Base-by-base conservation (phyloP, 2,797 vertebrate species). In the Sebastes flavidus region DNA sequence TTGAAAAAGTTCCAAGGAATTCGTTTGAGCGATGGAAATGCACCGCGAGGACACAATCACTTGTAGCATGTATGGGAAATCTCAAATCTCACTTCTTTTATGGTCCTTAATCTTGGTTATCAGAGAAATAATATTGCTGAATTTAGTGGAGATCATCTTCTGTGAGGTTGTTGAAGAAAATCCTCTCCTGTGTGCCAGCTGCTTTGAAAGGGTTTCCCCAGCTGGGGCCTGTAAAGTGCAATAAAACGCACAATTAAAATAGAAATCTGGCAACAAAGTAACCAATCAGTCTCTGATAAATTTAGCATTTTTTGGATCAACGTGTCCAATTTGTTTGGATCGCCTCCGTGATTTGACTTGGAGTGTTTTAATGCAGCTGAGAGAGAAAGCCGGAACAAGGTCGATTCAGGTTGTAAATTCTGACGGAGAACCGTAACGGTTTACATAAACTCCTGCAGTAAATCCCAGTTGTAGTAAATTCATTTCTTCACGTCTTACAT, bases 171-270 rank as follows among this genome's bases (percentile, higher is more conserved):
- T 77, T 69, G 22, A 34, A 65, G 65, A 68, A 67, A 65, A 27
- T 24, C 36, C 5, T 54, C 12, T n/a, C 6, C 5, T 16, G 20
- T 25, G 38, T 65, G 55, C 65, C 72, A 67, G 30, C 78, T 77
- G 55, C 30, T 72, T 42, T 24, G 10, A 27, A 6, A 75, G 22
- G 34, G 25, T 60, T 73, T 38, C 29, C 7, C 29, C 60, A 70
- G 68, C 73, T 61, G 78, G 78, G 78, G 42, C 80, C 81, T 81
- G 16, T 66, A 14, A 74, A 75, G 25, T 22, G 12, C 8, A 27
- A 1, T 4, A 20, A 3, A 8, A 25, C 1, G 27, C 1, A 16
- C 1, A 9, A 5, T 6, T 36, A 2, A 66, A 42, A 54, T 29
- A 29, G 14, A 61, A 56, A 32, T 52, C 14, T 4, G 52, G 42